phyloP scores from a whole-genome alignment of 2,113 vertebrate genomes.

The Salvelinus alpinus region DNA sequence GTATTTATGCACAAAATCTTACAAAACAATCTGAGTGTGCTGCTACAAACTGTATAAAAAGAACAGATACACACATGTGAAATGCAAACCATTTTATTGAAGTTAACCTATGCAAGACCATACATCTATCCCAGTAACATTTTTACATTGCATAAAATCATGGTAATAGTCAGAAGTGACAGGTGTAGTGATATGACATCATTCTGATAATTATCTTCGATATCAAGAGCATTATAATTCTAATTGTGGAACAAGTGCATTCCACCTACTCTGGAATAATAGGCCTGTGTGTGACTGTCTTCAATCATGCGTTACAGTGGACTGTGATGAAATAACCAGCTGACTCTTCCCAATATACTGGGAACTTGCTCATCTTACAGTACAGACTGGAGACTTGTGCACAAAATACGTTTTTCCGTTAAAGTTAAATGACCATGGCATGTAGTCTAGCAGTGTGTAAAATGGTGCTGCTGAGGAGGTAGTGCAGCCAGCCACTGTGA shows the following conservation, averaged over 20 bases:
- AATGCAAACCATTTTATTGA: slow-evolving; percentile 65
- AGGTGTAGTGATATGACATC: slow-evolving; percentile 61
- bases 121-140: slow-evolving; percentile 55
- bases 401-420: slow-evolving; percentile 45
- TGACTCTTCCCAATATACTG: slow-evolving; percentile 52
- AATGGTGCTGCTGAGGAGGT: slow-evolving; percentile 30
- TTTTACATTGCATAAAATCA: slow-evolving; percentile 72
- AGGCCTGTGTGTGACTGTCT: slow-evolving; percentile 47
- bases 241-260: slow-evolving; percentile 54
- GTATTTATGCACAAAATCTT: background rate
- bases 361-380: slow-evolving; percentile 67
- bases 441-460: slow-evolving; percentile 26
- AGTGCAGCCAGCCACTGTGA: slow-evolving; percentile 23
- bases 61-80: slow-evolving; percentile 15
- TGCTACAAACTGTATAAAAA: background rate
- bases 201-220: slow-evolving; percentile 5
- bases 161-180: slow-evolving; percentile 51
- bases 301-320: slow-evolving; percentile 68
- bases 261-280: slow-evolving; percentile 52
- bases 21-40: background rate
- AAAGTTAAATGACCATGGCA: slow-evolving; percentile 38
- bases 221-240: slow-evolving; percentile 32
- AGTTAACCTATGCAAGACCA: slow-evolving; percentile 64
- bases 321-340: slow-evolving; percentile 52
- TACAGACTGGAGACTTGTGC: slow-evolving; percentile 58